Conservation (phyloP, 2,113 vertebrate genomes). For the Eolophus roseicapilla region DNA sequence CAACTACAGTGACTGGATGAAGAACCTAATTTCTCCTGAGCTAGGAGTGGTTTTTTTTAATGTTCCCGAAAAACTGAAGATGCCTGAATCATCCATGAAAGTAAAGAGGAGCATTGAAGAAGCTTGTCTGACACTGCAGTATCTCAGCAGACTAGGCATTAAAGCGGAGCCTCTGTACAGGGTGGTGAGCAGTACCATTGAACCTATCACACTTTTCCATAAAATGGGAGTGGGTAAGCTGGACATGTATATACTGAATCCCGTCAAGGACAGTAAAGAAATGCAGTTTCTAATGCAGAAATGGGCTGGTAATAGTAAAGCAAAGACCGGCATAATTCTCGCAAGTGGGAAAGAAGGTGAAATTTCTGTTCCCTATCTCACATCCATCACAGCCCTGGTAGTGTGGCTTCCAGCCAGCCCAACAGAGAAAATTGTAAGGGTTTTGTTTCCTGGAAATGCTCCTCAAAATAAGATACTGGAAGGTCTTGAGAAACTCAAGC, state of each 20-base stretch:
- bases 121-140: conserved; percentile 91
- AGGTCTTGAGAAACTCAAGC: conserved; percentile 94
- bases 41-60: conserved; percentile 98
- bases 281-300: conserved; percentile 99
- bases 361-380: conserved; percentile 97
- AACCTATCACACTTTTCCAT: conserved; percentile 95
- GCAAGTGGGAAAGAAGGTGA: conserved; percentile 95
- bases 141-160: conserved; percentile 91
- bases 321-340: conserved; percentile 93
- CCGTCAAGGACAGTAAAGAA: conserved; percentile 98
- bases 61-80: conserved; percentile 91
- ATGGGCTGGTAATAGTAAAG: conserved; percentile 98
- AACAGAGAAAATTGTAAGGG: conserved; percentile 93
- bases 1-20: conserved; percentile 93
- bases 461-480: conserved; percentile 98
- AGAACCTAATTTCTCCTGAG: conserved; percentile 96
- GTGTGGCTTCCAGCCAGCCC: conserved; percentile 96
- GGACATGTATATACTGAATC: conserved; percentile 97
- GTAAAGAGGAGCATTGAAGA: conserved; percentile 96
- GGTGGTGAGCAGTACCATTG: conserved; percentile 90
- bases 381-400: conserved; percentile 94
- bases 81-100: conserved; percentile 90
- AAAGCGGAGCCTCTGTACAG: conserved; percentile 92
- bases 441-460: conserved; percentile 97
- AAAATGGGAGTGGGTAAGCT: conserved; percentile 96